These are phyloP conservation scores for Nebria ingens DNA, from an alignment of 1,140 invertebrate species.

Conservation along the genomic window DNA sequence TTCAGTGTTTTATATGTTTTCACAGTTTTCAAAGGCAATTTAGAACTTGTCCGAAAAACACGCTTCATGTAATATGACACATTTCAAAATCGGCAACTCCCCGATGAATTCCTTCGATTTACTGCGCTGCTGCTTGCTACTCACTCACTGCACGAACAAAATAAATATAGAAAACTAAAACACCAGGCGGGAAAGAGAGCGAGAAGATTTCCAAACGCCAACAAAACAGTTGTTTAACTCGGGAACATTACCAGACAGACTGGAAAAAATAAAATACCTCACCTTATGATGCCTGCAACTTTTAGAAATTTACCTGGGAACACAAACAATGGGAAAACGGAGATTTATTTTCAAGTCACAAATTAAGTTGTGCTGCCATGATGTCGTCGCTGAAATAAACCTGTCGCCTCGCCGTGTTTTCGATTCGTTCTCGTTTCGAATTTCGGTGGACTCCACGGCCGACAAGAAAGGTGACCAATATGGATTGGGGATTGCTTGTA, in stretches of 20 bases:
- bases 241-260: neutral
- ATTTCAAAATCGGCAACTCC: neutral
- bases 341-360: slow-evolving; percentile 5
- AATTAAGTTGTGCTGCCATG: slow-evolving; percentile 6
- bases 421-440: neutral
- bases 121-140: neutral
- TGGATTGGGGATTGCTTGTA: too few species aligned
- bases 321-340: slow-evolving; percentile 4
- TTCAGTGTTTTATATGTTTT: slow-evolving; percentile 8
- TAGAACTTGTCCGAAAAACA: slow-evolving; percentile 7
- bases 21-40: slow-evolving; percentile 6
- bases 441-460: neutral
- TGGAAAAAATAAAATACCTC: slow-evolving; percentile 5
- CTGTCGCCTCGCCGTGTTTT: neutral
- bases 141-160: neutral
- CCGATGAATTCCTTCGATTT: neutral
- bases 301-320: slow-evolving; percentile 1
- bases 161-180: neutral
- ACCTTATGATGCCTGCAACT: neutral
- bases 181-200: neutral
- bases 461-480: neutral
- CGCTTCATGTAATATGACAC: slow-evolving; percentile 1
- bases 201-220: neutral
- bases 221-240: slow-evolving; percentile 4
- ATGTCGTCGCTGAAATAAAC: neutral